Conservation (phyloP, 2,113 vertebrate genomes). For the Oreochromis spilurus region DNA sequence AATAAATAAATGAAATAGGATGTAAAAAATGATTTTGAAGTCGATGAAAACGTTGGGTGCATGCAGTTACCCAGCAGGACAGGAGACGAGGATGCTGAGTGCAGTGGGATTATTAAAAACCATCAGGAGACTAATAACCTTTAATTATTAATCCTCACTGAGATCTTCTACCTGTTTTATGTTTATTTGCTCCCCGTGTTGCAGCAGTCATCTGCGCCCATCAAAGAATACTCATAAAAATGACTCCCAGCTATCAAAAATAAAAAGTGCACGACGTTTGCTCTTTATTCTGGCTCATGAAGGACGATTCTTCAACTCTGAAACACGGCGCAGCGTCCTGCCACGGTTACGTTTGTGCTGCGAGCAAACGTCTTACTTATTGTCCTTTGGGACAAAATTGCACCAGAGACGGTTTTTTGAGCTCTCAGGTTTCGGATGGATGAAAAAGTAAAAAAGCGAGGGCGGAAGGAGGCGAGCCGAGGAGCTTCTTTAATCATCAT, state of each 20-base stretch:
- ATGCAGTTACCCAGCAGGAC: not conserved
- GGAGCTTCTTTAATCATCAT: conserved; percentile 72
- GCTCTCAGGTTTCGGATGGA: not conserved
- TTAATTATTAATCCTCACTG: not conserved
- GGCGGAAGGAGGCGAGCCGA: conserved; percentile 5
- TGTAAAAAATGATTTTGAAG: not conserved
- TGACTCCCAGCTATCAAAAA: not conserved
- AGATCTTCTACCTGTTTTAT: not conserved
- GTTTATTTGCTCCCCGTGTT: not conserved
- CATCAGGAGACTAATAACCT: not conserved
- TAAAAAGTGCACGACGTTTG: accelerated
- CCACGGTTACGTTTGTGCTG: not conserved
- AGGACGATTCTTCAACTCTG: not conserved
- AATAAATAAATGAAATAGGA: not conserved
- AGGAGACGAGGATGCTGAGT: not conserved
- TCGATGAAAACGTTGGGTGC: accelerated
- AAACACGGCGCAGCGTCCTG: not conserved
- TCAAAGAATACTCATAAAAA: accelerated
- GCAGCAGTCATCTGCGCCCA: not conserved
- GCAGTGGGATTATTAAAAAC: not conserved
- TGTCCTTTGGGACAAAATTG: not conserved
- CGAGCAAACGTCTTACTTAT: not conserved
- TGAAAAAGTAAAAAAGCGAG: not conserved
- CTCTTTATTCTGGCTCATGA: not conserved
- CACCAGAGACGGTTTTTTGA: accelerated